Evolutionary conservation across 2,113 vertebrate genomes (phyloP).

Genomic region (Malurus elegans): DNA sequence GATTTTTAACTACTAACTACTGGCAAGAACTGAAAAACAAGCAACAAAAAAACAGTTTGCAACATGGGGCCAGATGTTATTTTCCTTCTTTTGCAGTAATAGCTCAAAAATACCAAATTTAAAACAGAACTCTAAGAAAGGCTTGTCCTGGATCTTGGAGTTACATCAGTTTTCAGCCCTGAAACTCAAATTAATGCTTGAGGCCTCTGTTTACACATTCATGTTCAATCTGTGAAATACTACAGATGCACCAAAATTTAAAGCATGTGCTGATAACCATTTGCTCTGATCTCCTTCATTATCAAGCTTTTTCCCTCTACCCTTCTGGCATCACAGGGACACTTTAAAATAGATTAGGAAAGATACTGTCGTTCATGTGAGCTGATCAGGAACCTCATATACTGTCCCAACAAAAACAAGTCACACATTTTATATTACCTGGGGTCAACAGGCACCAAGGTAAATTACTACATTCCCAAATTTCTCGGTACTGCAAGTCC

Average conservation of each 20-base stretch:
- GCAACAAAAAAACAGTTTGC: not conserved
- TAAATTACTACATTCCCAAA: not conserved
- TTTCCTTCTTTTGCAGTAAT: not conserved
- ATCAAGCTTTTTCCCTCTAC: not conserved
- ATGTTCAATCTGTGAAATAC: not conserved
- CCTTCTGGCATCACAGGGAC: not conserved
- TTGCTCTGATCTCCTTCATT: not conserved
- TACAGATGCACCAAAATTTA: not conserved
- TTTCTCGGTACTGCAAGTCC: not conserved
- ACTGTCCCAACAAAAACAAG: not conserved
- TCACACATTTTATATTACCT: not conserved
- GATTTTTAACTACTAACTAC: slow-evolving; percentile 31
- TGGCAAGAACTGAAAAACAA: not conserved
- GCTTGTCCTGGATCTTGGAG: not conserved
- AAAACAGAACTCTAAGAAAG: not conserved
- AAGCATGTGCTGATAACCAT: not conserved
- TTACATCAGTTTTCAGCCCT: not conserved
- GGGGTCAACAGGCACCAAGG: not conserved
- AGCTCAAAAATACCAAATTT: not conserved
- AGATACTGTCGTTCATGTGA: rapidly evolving
- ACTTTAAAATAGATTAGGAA: not conserved
- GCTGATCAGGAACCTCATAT: not conserved
- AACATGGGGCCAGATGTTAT: not conserved
- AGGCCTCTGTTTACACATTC: not conserved
- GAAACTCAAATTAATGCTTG: not conserved